A percentile compares a stretch with the other conserved stretches of the same genome.
Conservation (phyloP, 2,113 vertebrate species). For the Argyrosomus japonicus region DNA sequence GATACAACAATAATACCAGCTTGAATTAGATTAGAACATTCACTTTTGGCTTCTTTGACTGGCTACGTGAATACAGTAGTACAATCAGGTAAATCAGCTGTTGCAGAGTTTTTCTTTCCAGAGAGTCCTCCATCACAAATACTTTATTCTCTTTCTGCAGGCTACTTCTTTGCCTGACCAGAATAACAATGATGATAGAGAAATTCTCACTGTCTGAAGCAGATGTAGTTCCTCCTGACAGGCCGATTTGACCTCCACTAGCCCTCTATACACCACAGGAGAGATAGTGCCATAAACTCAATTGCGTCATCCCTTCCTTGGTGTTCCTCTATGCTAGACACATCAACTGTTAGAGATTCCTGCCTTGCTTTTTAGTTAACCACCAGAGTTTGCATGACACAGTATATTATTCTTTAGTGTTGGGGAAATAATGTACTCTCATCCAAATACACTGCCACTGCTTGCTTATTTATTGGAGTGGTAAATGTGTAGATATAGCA, state of each 20-base stretch:
- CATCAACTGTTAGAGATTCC: neutral
- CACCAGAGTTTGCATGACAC: neutral
- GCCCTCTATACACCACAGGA: constrained; percentile 35
- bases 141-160: constrained; percentile 51
- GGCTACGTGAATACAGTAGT: neutral
- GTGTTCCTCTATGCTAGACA: constrained; percentile 21
- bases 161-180: constrained; percentile 70
- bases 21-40: neutral
- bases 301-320: constrained; percentile 15
- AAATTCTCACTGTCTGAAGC: constrained; percentile 52
- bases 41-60: neutral
- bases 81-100: neutral
- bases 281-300: constrained; percentile 25
- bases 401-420: constrained; percentile 21
- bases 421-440: constrained; percentile 4
- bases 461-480: neutral
- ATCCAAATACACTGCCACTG: neutral
- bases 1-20: neutral
- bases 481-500: constrained; percentile 37
- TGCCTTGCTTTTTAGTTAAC: constrained; percentile 13
- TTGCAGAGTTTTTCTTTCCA: neutral
- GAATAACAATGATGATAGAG: constrained; percentile 74
- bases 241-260: constrained; percentile 66
- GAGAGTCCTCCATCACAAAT: constrained; percentile 59
- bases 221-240: constrained; percentile 49